Evolutionary conservation across 2,888 invertebrate genomes (phyloP).

Genomic region (Carabus problematicus): DNA sequence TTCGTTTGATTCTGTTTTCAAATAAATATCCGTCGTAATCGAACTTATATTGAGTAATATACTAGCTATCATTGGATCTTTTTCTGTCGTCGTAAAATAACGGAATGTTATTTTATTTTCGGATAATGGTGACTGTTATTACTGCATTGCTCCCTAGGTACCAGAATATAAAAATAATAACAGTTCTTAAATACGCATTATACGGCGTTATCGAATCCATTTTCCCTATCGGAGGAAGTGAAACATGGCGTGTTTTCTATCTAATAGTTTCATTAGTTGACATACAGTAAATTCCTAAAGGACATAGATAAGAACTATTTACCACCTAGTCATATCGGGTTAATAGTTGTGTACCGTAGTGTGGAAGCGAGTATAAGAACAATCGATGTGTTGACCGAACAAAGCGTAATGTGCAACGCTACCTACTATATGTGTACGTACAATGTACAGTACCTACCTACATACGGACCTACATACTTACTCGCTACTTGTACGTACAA

Average conservation of each 20-base stretch:
- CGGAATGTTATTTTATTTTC: constrained; percentile 31
- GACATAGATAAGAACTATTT: constrained; percentile 39
- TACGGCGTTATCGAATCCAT: constrained; percentile 35
- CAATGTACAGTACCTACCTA: too few species aligned
- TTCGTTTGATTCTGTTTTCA: constrained; percentile 8
- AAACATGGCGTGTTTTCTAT: constrained; percentile 40
- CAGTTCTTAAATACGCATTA: constrained; percentile 37
- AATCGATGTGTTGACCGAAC: too few species aligned
- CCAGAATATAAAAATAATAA: constrained; percentile 36
- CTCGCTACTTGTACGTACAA: too few species aligned
- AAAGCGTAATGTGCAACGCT: too few species aligned
- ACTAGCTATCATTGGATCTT: constrained; percentile 1
- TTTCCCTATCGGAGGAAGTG: constrained; percentile 27
- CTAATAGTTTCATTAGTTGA: constrained; percentile 42
- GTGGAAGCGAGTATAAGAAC: too few species aligned
- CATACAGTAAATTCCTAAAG: constrained; percentile 39
- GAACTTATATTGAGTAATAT: background rate
- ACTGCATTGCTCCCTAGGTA: constrained; percentile 21
- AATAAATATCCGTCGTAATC: background rate
- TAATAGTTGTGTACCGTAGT: constrained; percentile 42
- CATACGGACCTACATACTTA: too few species aligned
- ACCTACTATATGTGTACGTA: too few species aligned
- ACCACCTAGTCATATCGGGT: constrained; percentile 40
- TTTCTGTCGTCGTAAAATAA: background rate
- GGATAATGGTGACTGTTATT: constrained; percentile 35